Base-by-base conservation (phyloP, 2,888 invertebrate genomes). In the Drosophila testacea region DNA sequence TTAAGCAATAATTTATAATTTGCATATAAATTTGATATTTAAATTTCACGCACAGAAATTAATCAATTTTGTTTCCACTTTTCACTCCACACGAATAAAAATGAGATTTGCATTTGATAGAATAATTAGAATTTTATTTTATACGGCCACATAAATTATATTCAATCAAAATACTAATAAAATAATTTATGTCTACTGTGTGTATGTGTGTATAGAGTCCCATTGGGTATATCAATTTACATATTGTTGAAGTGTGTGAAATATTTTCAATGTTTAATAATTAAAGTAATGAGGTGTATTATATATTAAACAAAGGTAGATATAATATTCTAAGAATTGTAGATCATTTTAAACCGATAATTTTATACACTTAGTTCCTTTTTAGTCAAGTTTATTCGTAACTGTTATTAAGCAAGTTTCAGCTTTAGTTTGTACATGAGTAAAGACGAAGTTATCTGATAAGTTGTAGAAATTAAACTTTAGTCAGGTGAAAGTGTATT, bases 81-180 rank as follows among this genome's bases (percentile, higher is more conserved):
- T 56, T 48, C 52, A 46, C 54, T 47, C 38, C 39, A 32, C 36
- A 22, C 28, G 10, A 13, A 39, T 46, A 62, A 62, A 76, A 75
- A 44, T 65, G 55, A 16, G 61, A 73, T 77, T 76, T 72, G 62
- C 68, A 64, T 72, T 62, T 59, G 68, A 75, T 65, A 36, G 69
- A 59, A 79, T 81, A 81, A 83, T 81, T 81, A 81, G 72, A 74
- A 72, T 64, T 55, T 44, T 54, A 50, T 51, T 46, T 63, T 44
- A 66, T 66, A 39, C 16, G 46, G 36, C 66, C 68, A 54, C 69
- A 81, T 84, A 81, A 81, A 81, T 83, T 80, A 70, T 50, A 27
- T 54, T 68, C 73, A 73, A 77, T 73, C 73, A 68, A 66, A 42
- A 56, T 63, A 55, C 36, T 41, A 51, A 52, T 41, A 11, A 36